These are phyloP conservation scores for chimpanzee (Pan troglodytes) DNA, from an alignment of 2,113 vertebrate species.

Conservation along the genomic window DNA sequence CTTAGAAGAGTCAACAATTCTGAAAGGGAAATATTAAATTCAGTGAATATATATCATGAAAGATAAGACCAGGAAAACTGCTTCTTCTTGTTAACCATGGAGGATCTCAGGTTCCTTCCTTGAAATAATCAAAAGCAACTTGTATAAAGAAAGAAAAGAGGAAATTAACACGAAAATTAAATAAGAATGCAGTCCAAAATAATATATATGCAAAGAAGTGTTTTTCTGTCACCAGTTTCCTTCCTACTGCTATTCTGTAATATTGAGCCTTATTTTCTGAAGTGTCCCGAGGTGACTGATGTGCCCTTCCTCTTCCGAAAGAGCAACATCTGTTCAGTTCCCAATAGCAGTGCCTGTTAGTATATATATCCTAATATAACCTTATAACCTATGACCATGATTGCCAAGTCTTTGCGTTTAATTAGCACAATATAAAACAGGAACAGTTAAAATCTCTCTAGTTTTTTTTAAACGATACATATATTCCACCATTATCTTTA, in stretches of 20 bases:
- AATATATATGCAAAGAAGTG: background rate
- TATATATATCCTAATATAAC: too few relatives aligned
- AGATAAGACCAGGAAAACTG: background rate
- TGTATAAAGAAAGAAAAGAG: background rate
- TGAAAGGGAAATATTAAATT: slow-evolving; percentile 22
- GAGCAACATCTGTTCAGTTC: background rate
- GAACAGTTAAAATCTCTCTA: background rate
- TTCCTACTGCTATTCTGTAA: background rate
- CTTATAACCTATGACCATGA: background rate
- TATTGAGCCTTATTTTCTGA: background rate
- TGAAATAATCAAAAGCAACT: background rate
- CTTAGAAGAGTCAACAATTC: slow-evolving; percentile 31
- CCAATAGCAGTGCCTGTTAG: background rate
- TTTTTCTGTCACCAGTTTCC: background rate
- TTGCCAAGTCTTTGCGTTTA: background rate
- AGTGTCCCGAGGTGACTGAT: background rate
- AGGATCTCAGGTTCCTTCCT: background rate
- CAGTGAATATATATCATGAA: background rate
- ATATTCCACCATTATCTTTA: background rate
- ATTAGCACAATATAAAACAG: background rate
- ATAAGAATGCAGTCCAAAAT: background rate
- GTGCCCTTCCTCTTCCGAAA: background rate
- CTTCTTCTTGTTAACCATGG: background rate
- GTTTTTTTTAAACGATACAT: background rate
- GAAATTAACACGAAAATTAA: background rate